A percentile compares a stretch with the other conserved stretches of the same genome.
Evolutionary conservation across 2,113 vertebrate genomes (phyloP).

Genomic region (Todiramphus saurophagus): DNA sequence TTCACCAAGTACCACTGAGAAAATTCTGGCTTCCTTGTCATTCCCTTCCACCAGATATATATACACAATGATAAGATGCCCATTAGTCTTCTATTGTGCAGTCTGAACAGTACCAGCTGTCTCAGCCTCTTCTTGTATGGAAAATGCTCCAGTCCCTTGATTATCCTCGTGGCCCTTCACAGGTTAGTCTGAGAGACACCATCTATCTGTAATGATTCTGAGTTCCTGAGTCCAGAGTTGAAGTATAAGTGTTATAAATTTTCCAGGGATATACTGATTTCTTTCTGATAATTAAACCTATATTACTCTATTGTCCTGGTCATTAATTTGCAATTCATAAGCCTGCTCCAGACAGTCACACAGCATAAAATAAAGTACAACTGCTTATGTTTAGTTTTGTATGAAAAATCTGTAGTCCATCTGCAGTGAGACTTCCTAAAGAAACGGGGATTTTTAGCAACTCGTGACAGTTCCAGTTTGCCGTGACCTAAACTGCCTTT

Average conservation of each 20-base stretch:
- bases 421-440: background rate
- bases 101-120: background rate
- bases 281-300: background rate
- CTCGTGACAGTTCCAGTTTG: background rate
- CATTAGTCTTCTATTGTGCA: background rate
- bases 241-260: background rate
- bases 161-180: background rate
- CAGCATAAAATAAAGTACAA: background rate
- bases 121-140: background rate
- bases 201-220: background rate
- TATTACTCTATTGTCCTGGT: background rate
- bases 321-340: background rate
- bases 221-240: background rate
- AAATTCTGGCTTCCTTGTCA: background rate
- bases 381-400: background rate
- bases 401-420: background rate
- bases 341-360: background rate
- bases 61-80: background rate
- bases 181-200: background rate
- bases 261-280: background rate
- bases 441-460: background rate
- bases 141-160: background rate
- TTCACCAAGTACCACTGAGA: background rate
- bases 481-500: background rate
- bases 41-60: background rate